Percentiles rank a stretch among this genome's conserved stretches.
These are phyloP conservation scores for Heterodera schachtii DNA, from an alignment of 1,140 invertebrate species.

Conservation along the genomic window DNA sequence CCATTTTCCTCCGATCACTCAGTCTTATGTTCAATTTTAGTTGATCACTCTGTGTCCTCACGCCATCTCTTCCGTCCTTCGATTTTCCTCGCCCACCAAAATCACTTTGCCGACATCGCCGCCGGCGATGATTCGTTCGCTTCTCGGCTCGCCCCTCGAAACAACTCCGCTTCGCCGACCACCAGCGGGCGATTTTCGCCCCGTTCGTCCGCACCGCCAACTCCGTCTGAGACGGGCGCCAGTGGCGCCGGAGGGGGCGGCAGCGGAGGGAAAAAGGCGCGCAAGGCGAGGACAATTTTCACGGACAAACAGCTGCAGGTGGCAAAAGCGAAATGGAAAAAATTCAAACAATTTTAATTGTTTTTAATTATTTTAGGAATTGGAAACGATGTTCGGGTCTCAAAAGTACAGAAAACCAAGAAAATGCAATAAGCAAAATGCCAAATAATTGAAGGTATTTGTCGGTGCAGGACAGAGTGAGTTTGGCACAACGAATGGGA, in stretches of 20 bases:
- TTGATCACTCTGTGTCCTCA: neutral
- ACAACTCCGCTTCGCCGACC: neutral
- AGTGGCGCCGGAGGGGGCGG: neutral
- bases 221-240: neutral
- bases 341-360: neutral
- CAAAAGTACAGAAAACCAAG: slow-evolving; percentile 74
- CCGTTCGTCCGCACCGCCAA: slow-evolving; percentile 10
- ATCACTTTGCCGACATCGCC: neutral
- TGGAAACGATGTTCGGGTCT: slow-evolving; percentile 95
- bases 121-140: neutral
- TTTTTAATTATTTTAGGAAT: slow-evolving; percentile 66
- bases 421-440: neutral
- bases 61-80: neutral
- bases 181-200: slow-evolving; percentile 6
- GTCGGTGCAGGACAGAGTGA: slow-evolving; percentile 96
- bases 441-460: slow-evolving; percentile 73
- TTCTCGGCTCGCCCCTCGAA: neutral
- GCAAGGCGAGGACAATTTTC: slow-evolving; percentile 96
- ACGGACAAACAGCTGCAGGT: slow-evolving; percentile 87
- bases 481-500: slow-evolving; percentile 90
- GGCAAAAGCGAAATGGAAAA: neutral
- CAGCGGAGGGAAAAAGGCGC: slow-evolving; percentile 79
- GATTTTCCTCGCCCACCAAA: slow-evolving; percentile 15
- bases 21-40: neutral
- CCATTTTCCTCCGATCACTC: no score